These are phyloP conservation scores for Delphinapterus leucas DNA, from an alignment of 2,113 vertebrate genomes.

Conservation along the genomic window DNA sequence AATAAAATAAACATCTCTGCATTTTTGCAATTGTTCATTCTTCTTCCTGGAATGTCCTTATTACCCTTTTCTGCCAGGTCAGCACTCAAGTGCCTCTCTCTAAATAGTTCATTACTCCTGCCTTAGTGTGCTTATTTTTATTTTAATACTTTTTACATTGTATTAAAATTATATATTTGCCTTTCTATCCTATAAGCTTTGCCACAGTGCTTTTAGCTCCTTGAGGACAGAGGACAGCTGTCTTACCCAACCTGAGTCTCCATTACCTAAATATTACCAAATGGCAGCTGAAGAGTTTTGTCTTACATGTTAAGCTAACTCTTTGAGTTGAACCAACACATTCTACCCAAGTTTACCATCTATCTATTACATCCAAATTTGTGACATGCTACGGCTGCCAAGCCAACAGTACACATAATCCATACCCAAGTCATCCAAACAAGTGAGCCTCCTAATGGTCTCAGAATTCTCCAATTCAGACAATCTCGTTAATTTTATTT, in stretches of 20 bases:
- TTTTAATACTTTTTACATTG: neutral
- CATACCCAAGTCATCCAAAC: neutral
- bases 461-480: neutral
- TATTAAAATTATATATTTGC: neutral
- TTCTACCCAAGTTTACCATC: neutral
- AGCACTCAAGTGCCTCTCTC: neutral
- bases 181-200: neutral
- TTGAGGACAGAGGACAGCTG: neutral
- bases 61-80: neutral
- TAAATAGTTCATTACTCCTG: neutral
- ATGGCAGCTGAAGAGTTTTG: neutral
- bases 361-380: neutral
- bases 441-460: neutral
- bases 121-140: neutral
- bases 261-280: neutral
- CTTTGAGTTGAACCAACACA: neutral
- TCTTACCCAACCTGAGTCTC: neutral
- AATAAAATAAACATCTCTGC: neutral
- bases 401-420: neutral
- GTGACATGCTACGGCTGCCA: neutral
- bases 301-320: neutral
- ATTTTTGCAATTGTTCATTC: neutral
- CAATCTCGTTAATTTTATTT: neutral
- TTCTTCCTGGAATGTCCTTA: neutral
- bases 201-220: neutral